Percentiles rank a stretch among this genome's conserved stretches.
These are phyloP conservation scores for Xenopus laevis DNA, from an alignment of 2,113 vertebrate genomes.

Conservation along the genomic window DNA sequence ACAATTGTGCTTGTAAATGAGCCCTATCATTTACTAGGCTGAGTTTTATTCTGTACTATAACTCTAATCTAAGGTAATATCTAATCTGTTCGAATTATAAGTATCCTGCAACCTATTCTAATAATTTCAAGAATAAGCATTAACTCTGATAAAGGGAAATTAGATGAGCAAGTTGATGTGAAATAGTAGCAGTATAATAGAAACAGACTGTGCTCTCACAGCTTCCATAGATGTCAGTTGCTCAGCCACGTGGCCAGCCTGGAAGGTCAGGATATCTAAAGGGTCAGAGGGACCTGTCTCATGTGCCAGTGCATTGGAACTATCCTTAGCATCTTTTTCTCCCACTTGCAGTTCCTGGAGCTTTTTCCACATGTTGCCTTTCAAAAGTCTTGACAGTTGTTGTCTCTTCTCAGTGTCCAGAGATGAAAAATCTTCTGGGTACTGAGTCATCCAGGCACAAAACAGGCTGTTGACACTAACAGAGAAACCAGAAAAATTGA, in stretches of 20 bases:
- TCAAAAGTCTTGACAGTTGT: constrained; percentile 7
- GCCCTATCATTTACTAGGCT: no score
- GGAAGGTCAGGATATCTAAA: constrained; percentile 72
- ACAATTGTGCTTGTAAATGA: no score
- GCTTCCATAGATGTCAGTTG: constrained; percentile 86
- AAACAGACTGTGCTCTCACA: constrained; percentile 59
- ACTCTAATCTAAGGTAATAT: no score
- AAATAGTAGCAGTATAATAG: background rate
- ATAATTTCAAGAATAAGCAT: no score
- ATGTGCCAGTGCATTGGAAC: background rate
- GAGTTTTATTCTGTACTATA: no score
- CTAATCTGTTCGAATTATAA: no score
- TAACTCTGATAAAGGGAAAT: no score
- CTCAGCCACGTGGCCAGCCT: constrained; percentile 69
- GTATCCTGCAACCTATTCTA: no score
- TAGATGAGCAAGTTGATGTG: no score
- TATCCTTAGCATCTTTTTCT: background rate
- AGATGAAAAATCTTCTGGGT: constrained; percentile 77
- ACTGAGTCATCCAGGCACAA: constrained; percentile 77
- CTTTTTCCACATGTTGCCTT: constrained; percentile 14
- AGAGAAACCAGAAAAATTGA: background rate
- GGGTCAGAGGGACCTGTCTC: constrained; percentile 50
- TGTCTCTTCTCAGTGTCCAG: constrained; percentile 58
- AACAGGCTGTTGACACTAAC: constrained; percentile 69
- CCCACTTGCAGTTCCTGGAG: constrained; percentile 6